Evolutionary conservation across 1,140 invertebrate species (phyloP).

Genomic region (Drosophila virilis): DNA sequence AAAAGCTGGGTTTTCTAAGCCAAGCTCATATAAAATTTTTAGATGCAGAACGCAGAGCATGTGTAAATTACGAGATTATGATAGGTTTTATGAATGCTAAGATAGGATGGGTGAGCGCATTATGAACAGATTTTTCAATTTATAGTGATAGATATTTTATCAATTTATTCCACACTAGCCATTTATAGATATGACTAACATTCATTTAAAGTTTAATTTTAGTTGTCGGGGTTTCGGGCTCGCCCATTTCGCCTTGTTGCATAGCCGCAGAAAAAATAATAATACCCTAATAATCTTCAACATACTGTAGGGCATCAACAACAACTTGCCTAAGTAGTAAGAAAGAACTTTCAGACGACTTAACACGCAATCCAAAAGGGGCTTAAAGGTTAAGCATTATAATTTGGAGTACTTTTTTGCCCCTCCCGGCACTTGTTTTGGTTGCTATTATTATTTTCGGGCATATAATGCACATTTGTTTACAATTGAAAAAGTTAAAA

Average conservation of each 20-base stretch:
- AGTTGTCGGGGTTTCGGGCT: too few species aligned
- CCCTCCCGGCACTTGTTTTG: constrained; percentile 5
- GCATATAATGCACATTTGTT: constrained; percentile 8
- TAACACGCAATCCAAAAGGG: constrained; percentile 74
- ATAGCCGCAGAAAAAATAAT: constrained; percentile 64
- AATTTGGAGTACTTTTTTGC: constrained; percentile 71
- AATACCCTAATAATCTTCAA: constrained; percentile 57
- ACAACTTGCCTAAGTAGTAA: constrained; percentile 60
- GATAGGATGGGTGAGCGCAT: too few species aligned
- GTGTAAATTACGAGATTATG: too few species aligned
- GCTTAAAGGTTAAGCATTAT: constrained; percentile 82
- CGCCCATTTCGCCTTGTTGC: constrained; percentile 14
- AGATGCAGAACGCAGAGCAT: too few species aligned
- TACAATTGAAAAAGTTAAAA: constrained; percentile 65
- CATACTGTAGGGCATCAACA: constrained; percentile 50
- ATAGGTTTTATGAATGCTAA: too few species aligned
- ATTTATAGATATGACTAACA: too few species aligned
- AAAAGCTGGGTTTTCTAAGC: not conserved
- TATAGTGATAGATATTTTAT: too few species aligned
- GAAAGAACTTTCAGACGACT: constrained; percentile 66
- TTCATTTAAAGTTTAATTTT: too few species aligned
- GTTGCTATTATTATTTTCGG: constrained; percentile 17
- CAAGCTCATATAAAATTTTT: not conserved
- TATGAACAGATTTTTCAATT: too few species aligned
- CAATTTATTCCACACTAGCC: too few species aligned